Conservation (phyloP, 2,888 invertebrate genomes). For the Lomographa bimaculata region DNA sequence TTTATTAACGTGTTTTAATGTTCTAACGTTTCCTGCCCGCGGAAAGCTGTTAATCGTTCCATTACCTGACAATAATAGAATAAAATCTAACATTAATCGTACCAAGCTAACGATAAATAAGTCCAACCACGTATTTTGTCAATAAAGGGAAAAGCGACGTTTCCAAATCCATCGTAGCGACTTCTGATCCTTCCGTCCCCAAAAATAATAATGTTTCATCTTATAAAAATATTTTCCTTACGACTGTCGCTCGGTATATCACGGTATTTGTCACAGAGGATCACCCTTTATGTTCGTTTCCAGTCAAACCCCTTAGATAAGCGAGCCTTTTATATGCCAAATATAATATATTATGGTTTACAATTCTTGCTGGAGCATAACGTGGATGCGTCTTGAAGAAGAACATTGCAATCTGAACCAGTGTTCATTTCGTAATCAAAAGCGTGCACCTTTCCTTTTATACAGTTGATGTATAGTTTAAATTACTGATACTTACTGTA, state of each 20-base stretch:
- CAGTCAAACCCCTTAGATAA: conserved; percentile 84
- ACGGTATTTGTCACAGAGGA: conserved; percentile 84
- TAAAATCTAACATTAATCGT: conserved; percentile 9
- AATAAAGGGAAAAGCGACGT: conserved; percentile 38
- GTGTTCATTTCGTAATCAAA: conserved; percentile 12
- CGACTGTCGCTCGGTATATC: conserved; percentile 82
- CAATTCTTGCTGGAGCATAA: conserved; percentile 63
- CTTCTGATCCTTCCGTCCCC: conserved; percentile 77
- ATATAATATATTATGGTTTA: conserved; percentile 84
- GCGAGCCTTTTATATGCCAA: conserved; percentile 84
- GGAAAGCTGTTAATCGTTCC: no score
- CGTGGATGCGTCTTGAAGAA: conserved; percentile 49
- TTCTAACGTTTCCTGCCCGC: conserved; percentile 74
- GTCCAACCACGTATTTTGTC: conserved; percentile 25
- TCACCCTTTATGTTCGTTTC: conserved; percentile 84
- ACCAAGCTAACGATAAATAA: conserved; percentile 28
- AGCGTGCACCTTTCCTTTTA: conserved; percentile 1
- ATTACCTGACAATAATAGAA: no score
- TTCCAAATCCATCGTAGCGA: conserved; percentile 72
- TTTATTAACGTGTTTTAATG: conserved; percentile 79
- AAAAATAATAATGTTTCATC: conserved; percentile 84
- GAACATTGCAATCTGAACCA: conserved; percentile 3
- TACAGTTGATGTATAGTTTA: conserved; percentile 5
- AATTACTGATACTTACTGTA: neutral
- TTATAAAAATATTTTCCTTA: conserved; percentile 83